Percentiles rank a stretch among this genome's conserved stretches.
These are phyloP conservation scores for Odontamblyopus lacepedii DNA, from an alignment of 2,797 vertebrate species.

Conservation along the genomic window DNA sequence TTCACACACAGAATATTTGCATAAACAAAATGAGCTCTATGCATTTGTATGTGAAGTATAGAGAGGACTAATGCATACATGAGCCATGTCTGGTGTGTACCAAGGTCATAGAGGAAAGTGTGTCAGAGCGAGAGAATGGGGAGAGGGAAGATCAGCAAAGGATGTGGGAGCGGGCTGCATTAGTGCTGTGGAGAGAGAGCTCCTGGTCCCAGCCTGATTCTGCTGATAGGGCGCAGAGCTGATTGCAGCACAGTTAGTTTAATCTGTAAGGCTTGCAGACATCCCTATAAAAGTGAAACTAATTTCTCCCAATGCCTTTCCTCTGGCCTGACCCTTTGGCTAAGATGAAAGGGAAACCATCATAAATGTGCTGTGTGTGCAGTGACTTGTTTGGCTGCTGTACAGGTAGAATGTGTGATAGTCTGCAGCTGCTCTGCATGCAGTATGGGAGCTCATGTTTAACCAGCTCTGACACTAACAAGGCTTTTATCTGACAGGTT, in stretches of 20 bases:
- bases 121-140: constrained; percentile 56
- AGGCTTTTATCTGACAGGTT: constrained; percentile 58
- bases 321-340: constrained; percentile 47
- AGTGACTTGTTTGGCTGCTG: constrained; percentile 38
- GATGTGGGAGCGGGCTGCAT: constrained; percentile 56
- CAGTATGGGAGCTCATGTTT: constrained; percentile 31
- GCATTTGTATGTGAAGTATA: constrained; percentile 19
- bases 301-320: constrained; percentile 56
- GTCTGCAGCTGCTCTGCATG: constrained; percentile 28
- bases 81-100: constrained; percentile 47
- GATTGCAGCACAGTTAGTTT: constrained; percentile 59
- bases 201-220: constrained; percentile 58
- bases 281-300: constrained; percentile 61
- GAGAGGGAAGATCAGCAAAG: constrained; percentile 44
- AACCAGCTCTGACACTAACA: constrained; percentile 35
- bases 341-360: constrained; percentile 53
- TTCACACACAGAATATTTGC: constrained; percentile 34
- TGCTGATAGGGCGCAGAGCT: constrained; percentile 57
- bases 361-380: constrained; percentile 55
- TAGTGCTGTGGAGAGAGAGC: constrained; percentile 42
- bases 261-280: constrained; percentile 58
- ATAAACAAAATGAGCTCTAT: constrained; percentile 28
- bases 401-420: constrained; percentile 25
- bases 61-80: constrained; percentile 32
- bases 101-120: constrained; percentile 72